A percentile compares a stretch with the other conserved stretches of the same genome.
Conservation (phyloP, 1,140 invertebrate genomes). For the Ericerus pela region DNA sequence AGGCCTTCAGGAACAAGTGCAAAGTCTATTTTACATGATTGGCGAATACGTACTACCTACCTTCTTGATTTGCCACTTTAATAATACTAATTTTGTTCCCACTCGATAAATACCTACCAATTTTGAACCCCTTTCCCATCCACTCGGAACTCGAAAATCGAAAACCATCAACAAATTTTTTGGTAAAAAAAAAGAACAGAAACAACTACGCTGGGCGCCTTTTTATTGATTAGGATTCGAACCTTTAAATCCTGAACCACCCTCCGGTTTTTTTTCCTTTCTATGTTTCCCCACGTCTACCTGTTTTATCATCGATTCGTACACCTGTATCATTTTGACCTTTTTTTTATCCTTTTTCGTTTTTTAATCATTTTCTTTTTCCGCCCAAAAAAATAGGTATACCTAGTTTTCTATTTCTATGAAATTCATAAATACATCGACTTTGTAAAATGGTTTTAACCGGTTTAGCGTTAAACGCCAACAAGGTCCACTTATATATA, state of each 20-base stretch:
- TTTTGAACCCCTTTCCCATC: too few relatives aligned
- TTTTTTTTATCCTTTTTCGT: too few relatives aligned
- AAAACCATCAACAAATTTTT: too few relatives aligned
- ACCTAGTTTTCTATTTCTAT: conserved; percentile 4
- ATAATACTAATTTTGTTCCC: too few relatives aligned
- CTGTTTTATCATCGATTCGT: conserved; percentile 1
- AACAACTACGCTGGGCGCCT: not conserved
- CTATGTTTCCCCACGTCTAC: not conserved
- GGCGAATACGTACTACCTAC: too few relatives aligned
- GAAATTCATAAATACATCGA: not conserved
- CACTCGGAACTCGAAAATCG: too few relatives aligned
- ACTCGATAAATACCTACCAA: too few relatives aligned
- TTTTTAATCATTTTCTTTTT: too few relatives aligned
- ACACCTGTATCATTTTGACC: conserved; percentile 2
- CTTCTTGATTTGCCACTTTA: too few relatives aligned
- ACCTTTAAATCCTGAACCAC: not conserved
- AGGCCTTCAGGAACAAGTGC: too few relatives aligned
- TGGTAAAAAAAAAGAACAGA: too few relatives aligned
- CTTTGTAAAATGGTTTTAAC: conserved; percentile 5
- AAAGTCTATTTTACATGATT: too few relatives aligned
- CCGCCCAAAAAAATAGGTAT: conserved; percentile 3
- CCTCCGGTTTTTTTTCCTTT: not conserved
- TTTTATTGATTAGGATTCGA: not conserved
- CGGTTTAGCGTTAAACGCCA: not conserved
- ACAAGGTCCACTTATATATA: not conserved